Percentiles rank a stretch among this genome's conserved stretches.
phyloP scores from a whole-genome alignment of 2,888 invertebrate genomes.

The Amphipoea oculea region DNA sequence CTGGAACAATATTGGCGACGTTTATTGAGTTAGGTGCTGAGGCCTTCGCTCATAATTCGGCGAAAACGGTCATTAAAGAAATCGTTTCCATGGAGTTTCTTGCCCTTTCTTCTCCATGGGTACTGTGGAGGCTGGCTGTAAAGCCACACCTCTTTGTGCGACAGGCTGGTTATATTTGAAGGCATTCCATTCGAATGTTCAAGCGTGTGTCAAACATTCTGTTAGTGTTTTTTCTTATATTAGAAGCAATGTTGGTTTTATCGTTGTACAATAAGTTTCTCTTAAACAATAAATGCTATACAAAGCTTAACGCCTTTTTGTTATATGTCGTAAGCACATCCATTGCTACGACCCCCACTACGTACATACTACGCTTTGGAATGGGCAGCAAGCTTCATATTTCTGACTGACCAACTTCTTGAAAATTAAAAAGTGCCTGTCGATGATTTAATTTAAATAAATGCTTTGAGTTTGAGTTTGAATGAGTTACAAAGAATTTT shows the following conservation, averaged over 20 bases:
- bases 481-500: background rate
- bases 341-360: too few species aligned
- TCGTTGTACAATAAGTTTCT: too few species aligned
- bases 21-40: background rate
- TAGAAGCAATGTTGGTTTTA: too few species aligned
- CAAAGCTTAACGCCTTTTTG: too few species aligned
- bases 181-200: too few species aligned
- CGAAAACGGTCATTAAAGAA: background rate
- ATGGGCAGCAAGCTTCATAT: background rate
- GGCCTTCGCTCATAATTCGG: background rate
- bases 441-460: background rate
- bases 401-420: background rate
- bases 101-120: background rate
- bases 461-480: background rate
- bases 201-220: too few species aligned
- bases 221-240: too few species aligned
- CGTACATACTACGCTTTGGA: background rate
- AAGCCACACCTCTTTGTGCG: too few species aligned
- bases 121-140: background rate
- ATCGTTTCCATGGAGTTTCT: background rate
- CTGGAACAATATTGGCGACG: background rate
- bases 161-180: too few species aligned
- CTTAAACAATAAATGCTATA: too few species aligned
- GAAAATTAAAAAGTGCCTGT: background rate
- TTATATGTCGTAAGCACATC: too few species aligned